Evolutionary conservation across 2,797 vertebrate genomes (phyloP), one percentile per base, ranked within the genome.

Genomic region (Falco peregrinus): DNA sequence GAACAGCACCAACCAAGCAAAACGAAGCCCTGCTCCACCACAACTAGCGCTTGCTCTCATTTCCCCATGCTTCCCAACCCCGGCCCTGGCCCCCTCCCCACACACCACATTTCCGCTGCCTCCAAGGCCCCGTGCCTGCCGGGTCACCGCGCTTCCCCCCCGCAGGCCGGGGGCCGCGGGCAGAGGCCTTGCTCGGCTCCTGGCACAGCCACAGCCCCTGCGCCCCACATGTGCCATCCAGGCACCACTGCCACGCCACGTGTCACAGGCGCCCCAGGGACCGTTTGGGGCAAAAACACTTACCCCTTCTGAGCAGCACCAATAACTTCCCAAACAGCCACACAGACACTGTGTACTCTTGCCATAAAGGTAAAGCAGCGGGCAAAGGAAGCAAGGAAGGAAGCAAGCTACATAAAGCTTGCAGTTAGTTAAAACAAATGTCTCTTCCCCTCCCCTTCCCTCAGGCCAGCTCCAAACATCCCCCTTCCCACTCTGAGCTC

Each of bases 381-480:
- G 93, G 41, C 84, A 93, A 86, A 81, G 89, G 95, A 94, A 95
- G 63, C 31, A 89, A 50, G 64, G 41, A 91, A 95, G 91, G 88
- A 96, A 93, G 63, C 12, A 85, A 86, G 77, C 92, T 78, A 37
- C 93, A 73, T 78, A 87, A 90, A 96, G 90, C 84, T 81, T 75
- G 70, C 53, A 54, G 65, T 83, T 61, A 85, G 59, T 87, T 90
- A 86, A 95, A 93, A 90, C 79, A 97, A 92, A 87, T 82, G 41
- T 92, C 45, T 81, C 80, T 53, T 64, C 53, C 82, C 78, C 48
- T 91, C 31, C 68, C 50, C 65, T 92, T 90, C 61, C 84, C 70
- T 47, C 47, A 25, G 39, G 59, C 39, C 47, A 87, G 68, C 13
- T 75, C 45, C 76, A 48, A 60, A 50, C 67, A 88, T 39, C 31